These are phyloP conservation scores for Andrena chrysosceles DNA, from an alignment of 2,888 invertebrate genomes.

Conservation along the genomic window DNA sequence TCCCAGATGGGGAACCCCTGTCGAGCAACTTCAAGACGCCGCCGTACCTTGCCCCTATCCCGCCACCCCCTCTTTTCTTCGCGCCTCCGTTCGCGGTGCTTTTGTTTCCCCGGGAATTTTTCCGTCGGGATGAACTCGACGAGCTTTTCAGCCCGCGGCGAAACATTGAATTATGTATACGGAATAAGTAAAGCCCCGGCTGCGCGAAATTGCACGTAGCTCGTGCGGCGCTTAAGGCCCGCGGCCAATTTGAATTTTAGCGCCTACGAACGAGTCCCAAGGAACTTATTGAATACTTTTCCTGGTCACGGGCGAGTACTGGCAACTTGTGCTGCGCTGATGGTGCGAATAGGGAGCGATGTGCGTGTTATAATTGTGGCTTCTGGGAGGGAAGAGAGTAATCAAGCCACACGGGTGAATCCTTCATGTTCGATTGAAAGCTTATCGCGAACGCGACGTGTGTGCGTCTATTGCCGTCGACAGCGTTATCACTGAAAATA, in stretches of 20 bases:
- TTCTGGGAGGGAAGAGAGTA: neutral
- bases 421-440: constrained; percentile 25
- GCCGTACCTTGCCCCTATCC: constrained; percentile 13
- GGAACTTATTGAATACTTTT: neutral
- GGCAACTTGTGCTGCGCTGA: too few relatives aligned
- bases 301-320: neutral
- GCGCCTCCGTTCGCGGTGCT: constrained; percentile 10
- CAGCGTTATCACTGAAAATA: constrained; percentile 24
- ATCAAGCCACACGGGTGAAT: constrained; percentile 1
- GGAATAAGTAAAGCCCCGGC: constrained; percentile 65
- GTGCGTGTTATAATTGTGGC: neutral
- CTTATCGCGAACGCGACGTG: constrained; percentile 11
- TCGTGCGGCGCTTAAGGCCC: constrained; percentile 24
- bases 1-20: constrained; percentile 19
- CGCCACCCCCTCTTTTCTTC: constrained; percentile 1
- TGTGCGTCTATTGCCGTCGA: neutral
- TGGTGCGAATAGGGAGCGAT: neutral
- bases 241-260: constrained; percentile 46
- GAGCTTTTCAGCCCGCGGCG: constrained; percentile 18
- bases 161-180: constrained; percentile 64
- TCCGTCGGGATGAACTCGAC: constrained; percentile 35
- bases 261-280: constrained; percentile 5
- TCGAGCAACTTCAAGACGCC: neutral
- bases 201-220: constrained; percentile 48
- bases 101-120: constrained; percentile 56